Evolutionary conservation across 2,113 vertebrate species (phyloP), one percentile per base, ranked within the genome.

Genomic region (Rhinogobius similis): DNA sequence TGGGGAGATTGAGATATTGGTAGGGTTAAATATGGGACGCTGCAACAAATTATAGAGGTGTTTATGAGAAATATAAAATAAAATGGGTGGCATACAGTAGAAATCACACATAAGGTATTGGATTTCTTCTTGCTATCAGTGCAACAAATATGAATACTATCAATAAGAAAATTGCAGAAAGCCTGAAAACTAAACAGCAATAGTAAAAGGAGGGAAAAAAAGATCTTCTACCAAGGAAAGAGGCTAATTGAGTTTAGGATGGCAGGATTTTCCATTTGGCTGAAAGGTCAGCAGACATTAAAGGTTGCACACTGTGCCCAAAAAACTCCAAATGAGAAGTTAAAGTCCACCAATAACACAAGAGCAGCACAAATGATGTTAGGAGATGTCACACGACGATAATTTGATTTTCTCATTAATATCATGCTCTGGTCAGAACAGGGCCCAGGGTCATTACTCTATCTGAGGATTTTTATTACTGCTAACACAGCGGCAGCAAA

Each of bases 161-260:
- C 12, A 78, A 78, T 39, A 43, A 71, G 24, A 70, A 44, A 76
- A 68, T 48, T 41, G 52, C 24, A 38, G 53, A 73, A 39, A 72
- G 5, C 32, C 36, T 24, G 27, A 44, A 63, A 67, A 62, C 36
- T 62, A n/a, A 14, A 58, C 18, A 27, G 16, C 38, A 63, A 70
- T 56, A 62, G 18, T 69, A 73, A 67, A 68, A 66, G 29, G 43
- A 62, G 26, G 62, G 26, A 55, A 79, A 10, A 61, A 32, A 83
- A 2, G 18, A 63, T 62, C 43, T 32, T 77, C 27, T 74, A 89
- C 85, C 72, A 89, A 86, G 91, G 85, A 64, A 65, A 71, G 81
- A 87, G 82, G 89, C 88, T 92, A 91, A 92, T 92, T 92, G 88
- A 21, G 75, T 88, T 90, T 88, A 78, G 87, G 83, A 89, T 89